Percentiles rank a stretch among this genome's conserved stretches.
Evolutionary conservation across 1,140 invertebrate genomes (phyloP).

Genomic region (Pogonus chalceus): DNA sequence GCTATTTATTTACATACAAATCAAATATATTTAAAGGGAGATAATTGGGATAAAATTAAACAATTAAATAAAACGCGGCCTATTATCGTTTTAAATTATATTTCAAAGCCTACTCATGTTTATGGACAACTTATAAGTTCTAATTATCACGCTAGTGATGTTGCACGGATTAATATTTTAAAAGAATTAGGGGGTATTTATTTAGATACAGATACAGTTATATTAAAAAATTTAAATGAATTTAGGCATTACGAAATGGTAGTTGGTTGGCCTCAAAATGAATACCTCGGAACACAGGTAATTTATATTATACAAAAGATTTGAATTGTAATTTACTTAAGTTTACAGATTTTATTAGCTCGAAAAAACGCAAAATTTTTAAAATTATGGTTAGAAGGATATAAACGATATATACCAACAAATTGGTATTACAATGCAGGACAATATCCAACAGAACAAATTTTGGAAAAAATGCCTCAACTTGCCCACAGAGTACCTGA

Average conservation of each 20-base stretch:
- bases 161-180: constrained; percentile 31
- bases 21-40: constrained; percentile 16
- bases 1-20: constrained; percentile 24
- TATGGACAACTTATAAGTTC: constrained; percentile 29
- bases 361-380: constrained; percentile 29
- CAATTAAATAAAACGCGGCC: constrained; percentile 11
- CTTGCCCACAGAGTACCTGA: constrained; percentile 24
- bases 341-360: constrained; percentile 29
- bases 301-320: constrained; percentile 1
- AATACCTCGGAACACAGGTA: constrained; percentile 30
- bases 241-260: constrained; percentile 34
- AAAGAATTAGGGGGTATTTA: constrained; percentile 35
- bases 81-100: constrained; percentile 13
- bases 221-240: constrained; percentile 32
- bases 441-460: constrained; percentile 24
- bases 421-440: constrained; percentile 33
- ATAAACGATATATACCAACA: constrained; percentile 23
- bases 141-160: constrained; percentile 33
- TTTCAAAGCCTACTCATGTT: constrained; percentile 23
- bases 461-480: constrained; percentile 20
- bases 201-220: constrained; percentile 34
- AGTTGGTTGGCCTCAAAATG: constrained; percentile 31
- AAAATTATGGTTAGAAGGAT: constrained; percentile 26
- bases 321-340: not conserved
- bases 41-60: constrained; percentile 23